Conservation (phyloP, 2,888 invertebrate genomes). For the Oscheius sp. region DNA sequence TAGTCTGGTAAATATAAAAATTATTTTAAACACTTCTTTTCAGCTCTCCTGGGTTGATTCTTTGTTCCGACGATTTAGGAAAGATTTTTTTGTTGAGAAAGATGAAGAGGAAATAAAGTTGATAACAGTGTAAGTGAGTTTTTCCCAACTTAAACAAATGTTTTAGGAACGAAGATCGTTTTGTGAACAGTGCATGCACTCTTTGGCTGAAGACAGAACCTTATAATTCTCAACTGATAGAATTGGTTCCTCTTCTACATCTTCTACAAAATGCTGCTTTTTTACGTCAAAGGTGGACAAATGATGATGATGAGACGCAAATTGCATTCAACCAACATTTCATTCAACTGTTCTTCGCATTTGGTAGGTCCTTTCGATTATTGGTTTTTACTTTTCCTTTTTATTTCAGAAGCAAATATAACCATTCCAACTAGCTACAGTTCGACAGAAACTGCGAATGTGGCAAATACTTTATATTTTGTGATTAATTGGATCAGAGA, state of each 20-base stretch:
- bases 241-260: conserved; percentile 34
- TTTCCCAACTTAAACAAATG: neutral
- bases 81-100: conserved; percentile 32
- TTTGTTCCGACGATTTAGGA: conserved; percentile 23
- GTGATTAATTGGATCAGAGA: conserved; percentile 29
- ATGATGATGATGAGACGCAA: conserved; percentile 40
- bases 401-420: conserved; percentile 32
- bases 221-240: conserved; percentile 26
- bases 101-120: too few relatives aligned
- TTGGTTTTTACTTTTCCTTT: too few relatives aligned
- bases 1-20: neutral
- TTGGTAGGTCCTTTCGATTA: conserved; percentile 21
- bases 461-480: neutral
- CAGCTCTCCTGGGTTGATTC: conserved; percentile 33
- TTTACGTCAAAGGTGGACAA: conserved; percentile 40
- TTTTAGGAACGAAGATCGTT: conserved; percentile 29
- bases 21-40: neutral
- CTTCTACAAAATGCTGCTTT: conserved; percentile 37
- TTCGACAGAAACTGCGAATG: neutral
- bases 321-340: conserved; percentile 31
- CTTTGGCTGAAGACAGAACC: conserved; percentile 30
- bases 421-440: too few relatives aligned
- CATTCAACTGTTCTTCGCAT: conserved; percentile 32
- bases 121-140: neutral
- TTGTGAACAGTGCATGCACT: neutral